Percentiles rank a stretch among this genome's conserved stretches.
These are phyloP conservation scores for Sarcophaga caerulescens DNA, from an alignment of 2,888 invertebrate species.

Conservation along the genomic window DNA sequence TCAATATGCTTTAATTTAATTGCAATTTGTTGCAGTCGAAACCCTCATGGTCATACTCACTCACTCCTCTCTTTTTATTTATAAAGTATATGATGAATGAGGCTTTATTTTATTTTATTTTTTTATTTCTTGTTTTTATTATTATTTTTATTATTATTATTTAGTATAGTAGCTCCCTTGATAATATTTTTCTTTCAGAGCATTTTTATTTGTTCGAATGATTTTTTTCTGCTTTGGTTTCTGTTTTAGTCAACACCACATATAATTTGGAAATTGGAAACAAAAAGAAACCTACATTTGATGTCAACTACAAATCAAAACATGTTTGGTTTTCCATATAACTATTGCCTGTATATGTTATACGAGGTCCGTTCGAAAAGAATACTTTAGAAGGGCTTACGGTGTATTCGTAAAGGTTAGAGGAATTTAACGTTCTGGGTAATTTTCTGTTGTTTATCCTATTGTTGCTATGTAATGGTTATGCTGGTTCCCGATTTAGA, in stretches of 20 bases:
- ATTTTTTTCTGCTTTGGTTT: not conserved
- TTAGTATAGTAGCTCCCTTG: conserved; percentile 2
- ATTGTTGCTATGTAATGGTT: too few relatives aligned
- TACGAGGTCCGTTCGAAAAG: too few relatives aligned
- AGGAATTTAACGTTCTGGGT: too few relatives aligned
- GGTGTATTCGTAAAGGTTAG: too few relatives aligned
- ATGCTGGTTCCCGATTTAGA: too few relatives aligned
- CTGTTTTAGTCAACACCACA: not conserved
- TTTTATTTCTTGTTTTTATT: conserved; percentile 6
- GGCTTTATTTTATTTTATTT: not conserved
- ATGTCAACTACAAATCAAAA: conserved; percentile 1
- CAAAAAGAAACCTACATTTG: not conserved
- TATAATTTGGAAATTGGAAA: conserved; percentile 1
- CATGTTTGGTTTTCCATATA: not conserved
- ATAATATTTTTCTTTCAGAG: conserved; percentile 15
- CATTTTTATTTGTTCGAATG: not conserved
- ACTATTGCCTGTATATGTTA: too few relatives aligned
- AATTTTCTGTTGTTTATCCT: too few relatives aligned
- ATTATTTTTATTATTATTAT: not conserved
- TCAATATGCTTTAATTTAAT: conserved; percentile 38
- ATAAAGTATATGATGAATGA: not conserved
- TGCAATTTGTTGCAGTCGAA: conserved; percentile 39
- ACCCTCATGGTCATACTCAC: conserved; percentile 27
- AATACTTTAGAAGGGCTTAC: too few relatives aligned
- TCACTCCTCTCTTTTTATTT: not conserved